These are phyloP conservation scores for Lasioglossum villosulum DNA, from an alignment of 2,888 invertebrate genomes.

Conservation along the genomic window DNA sequence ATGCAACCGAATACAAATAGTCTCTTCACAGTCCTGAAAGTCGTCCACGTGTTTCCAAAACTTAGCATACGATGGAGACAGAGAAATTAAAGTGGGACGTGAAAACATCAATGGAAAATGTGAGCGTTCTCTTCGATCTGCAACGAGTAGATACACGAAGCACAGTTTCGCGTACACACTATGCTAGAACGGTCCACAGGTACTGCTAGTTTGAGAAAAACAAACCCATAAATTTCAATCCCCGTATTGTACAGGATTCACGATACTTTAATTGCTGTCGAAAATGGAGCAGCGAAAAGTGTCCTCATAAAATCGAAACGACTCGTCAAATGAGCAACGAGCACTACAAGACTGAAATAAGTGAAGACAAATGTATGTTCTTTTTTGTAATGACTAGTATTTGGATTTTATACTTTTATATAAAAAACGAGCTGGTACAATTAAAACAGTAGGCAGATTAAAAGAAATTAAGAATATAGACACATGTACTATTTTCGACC, in stretches of 20 bases:
- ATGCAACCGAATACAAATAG: neutral
- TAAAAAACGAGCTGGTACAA: neutral
- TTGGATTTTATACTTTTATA: neutral
- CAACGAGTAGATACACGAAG: neutral
- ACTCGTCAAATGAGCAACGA: neutral
- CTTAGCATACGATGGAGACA: neutral
- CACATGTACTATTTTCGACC: neutral
- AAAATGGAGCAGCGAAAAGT: neutral
- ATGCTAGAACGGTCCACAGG: neutral
- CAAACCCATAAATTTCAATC: neutral
- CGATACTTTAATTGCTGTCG: slow-evolving; percentile 3
- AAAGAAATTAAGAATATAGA: neutral
- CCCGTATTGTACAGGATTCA: neutral
- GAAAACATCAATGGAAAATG: neutral
- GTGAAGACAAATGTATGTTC: neutral
- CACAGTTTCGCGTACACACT: neutral
- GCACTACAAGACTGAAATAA: neutral
- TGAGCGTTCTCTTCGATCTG: neutral
- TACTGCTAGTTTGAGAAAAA: neutral
- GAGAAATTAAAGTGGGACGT: neutral
- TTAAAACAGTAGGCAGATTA: neutral
- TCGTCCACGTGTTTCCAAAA: neutral
- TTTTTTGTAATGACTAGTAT: neutral
- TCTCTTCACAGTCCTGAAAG: neutral
- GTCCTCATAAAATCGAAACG: neutral